Conservation (phyloP, 2,113 vertebrate species). For the Meleagris gallopavo region DNA sequence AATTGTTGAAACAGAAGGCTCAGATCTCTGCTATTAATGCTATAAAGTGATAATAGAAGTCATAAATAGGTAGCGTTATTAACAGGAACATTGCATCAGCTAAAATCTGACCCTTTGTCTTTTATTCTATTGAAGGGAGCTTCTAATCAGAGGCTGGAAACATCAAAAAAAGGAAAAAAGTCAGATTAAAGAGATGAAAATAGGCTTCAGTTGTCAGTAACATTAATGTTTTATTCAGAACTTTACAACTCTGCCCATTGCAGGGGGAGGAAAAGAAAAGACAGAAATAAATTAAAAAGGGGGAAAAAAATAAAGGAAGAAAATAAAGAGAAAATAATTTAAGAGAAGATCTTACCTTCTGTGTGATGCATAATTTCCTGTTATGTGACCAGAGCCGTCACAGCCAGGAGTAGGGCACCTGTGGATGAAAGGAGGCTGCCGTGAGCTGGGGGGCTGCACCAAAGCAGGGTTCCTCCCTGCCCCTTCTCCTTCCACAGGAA, state of each 20-base stretch:
- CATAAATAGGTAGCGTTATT: slow-evolving; percentile 57
- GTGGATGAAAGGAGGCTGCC: slow-evolving; percentile 15
- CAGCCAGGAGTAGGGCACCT: slow-evolving; percentile 89
- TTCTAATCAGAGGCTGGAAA: slow-evolving; percentile 60
- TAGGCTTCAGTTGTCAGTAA: slow-evolving; percentile 39
- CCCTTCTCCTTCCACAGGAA: not conserved
- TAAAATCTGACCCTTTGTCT: slow-evolving; percentile 70
- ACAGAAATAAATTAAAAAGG: not conserved
- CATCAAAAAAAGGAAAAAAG: slow-evolving; percentile 20
- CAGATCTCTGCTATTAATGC: slow-evolving; percentile 66
- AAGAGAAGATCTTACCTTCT: slow-evolving; percentile 78
- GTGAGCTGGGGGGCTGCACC: not conserved
- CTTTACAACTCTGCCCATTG: slow-evolving; percentile 49
- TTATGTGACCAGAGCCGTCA: slow-evolving; percentile 87
- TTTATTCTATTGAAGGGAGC: slow-evolving; percentile 50
- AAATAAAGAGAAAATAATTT: slow-evolving; percentile 16
- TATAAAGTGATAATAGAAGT: slow-evolving; percentile 73
- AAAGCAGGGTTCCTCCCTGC: not conserved
- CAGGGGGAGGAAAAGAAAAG: not conserved
- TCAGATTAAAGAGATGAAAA: slow-evolving; percentile 70
- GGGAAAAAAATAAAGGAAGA: not conserved
- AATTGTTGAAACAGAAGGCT: slow-evolving; percentile 68
- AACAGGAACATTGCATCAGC: slow-evolving; percentile 69
- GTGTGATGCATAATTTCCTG: slow-evolving; percentile 87
- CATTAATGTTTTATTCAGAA: slow-evolving; percentile 40